phyloP scores from a whole-genome alignment of 1,140 invertebrate genomes.

The Papilio aristodemus region DNA sequence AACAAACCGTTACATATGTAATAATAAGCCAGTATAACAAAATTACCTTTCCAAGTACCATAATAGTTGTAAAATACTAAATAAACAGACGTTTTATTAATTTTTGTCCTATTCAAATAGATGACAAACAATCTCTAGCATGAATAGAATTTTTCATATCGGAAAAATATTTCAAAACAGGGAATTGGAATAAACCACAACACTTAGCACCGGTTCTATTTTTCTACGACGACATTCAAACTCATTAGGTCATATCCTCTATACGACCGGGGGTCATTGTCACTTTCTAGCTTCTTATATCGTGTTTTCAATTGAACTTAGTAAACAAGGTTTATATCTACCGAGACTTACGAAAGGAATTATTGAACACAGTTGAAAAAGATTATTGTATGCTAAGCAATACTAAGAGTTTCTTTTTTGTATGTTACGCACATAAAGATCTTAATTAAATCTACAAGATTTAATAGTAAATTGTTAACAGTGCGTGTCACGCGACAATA shows the following conservation, averaged over 20 bases:
- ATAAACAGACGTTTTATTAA: no score
- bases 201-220: not conserved
- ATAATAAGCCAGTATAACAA: not conserved
- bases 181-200: no score
- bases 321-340: no score
- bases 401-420: no score
- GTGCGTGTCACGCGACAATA: not conserved
- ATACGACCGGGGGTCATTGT: not conserved
- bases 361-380: no score
- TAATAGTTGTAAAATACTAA: no score
- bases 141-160: no score
- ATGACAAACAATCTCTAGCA: no score
- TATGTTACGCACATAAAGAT: not conserved
- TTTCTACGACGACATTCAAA: not conserved
- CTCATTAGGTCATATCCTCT: not conserved
- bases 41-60: not conserved
- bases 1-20: not conserved
- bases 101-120: no score
- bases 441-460: not conserved
- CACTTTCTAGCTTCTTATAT: not conserved
- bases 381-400: no score
- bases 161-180: no score
- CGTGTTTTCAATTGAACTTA: not conserved
- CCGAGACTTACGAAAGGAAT: no score
- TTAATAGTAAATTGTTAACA: not conserved